These are phyloP conservation scores for Procambarus clarkii DNA, from an alignment of 1,140 invertebrate species.

Conservation along the genomic window DNA sequence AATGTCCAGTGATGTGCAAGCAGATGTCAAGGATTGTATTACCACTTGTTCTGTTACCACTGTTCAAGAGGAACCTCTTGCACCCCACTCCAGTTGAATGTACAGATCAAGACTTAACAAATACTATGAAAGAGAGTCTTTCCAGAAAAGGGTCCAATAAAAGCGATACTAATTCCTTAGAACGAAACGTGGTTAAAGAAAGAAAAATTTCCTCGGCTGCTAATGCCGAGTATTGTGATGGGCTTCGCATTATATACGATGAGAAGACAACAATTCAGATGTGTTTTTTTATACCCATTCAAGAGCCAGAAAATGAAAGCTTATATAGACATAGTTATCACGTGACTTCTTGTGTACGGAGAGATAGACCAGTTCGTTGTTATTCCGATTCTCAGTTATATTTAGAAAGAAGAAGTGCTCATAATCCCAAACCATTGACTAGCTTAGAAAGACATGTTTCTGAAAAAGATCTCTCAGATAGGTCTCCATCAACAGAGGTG, in stretches of 20 bases:
- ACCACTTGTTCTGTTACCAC: slow-evolving; percentile 48
- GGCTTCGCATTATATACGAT: slow-evolving; percentile 67
- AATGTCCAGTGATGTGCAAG: slow-evolving; percentile 91
- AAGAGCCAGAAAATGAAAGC: slow-evolving; percentile 78
- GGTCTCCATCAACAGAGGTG: slow-evolving; percentile 53
- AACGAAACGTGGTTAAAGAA: slow-evolving; percentile 29
- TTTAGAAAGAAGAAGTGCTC: slow-evolving; percentile 52
- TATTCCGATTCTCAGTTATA: slow-evolving; percentile 72
- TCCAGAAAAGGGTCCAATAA: slow-evolving; percentile 23
- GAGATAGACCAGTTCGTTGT: slow-evolving; percentile 51
- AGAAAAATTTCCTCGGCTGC: slow-evolving; percentile 41
- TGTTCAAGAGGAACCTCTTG: slow-evolving; percentile 53
- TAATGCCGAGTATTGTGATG: slow-evolving; percentile 67
- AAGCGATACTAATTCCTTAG: slow-evolving; percentile 16
- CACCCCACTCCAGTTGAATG: background rate
- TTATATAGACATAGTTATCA: slow-evolving; percentile 84
- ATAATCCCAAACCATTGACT: slow-evolving; percentile 9
- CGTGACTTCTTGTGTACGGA: slow-evolving; percentile 28
- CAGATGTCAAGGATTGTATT: slow-evolving; percentile 80
- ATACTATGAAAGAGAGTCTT: background rate
- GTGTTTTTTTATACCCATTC: slow-evolving; percentile 83
- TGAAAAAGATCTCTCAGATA: slow-evolving; percentile 55
- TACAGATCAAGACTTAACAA: background rate
- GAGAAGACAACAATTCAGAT: slow-evolving; percentile 79
- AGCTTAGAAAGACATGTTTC: slow-evolving; percentile 61